Conservation (phyloP, 2,113 vertebrate genomes). For the Saguinus midas region DNA sequence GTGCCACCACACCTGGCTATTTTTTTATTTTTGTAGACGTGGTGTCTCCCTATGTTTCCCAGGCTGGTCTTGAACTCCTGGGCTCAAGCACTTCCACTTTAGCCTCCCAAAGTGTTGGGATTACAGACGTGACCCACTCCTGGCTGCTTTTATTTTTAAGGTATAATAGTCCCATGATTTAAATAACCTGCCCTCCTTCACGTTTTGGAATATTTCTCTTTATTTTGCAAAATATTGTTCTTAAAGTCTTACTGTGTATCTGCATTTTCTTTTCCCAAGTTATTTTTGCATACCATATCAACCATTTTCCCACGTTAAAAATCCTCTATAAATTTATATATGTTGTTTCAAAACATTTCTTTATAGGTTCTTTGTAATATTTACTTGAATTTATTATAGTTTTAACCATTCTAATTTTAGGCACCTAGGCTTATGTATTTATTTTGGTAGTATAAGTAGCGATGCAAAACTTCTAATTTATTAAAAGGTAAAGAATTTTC, state of each 20-base stretch:
- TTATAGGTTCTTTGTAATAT: background rate
- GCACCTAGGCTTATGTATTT: background rate
- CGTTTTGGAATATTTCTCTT: conserved; percentile 12
- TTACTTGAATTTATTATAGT: background rate
- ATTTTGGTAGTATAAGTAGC: background rate
- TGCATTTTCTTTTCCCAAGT: background rate
- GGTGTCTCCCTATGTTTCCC: background rate
- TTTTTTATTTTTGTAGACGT: background rate
- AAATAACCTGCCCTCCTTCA: background rate
- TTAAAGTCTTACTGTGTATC: background rate
- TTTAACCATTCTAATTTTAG: background rate
- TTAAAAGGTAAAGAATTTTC: background rate
- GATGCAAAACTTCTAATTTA: background rate
- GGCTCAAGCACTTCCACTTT: background rate
- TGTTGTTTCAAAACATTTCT: background rate
- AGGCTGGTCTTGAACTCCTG: background rate
- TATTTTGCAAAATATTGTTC: background rate
- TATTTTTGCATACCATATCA: conserved; percentile 12
- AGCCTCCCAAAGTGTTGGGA: background rate
- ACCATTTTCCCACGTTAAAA: background rate
- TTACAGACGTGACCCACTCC: background rate
- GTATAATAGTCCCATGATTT: background rate
- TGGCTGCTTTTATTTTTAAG: background rate
- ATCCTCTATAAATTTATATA: background rate
- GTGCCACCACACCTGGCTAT: background rate